Base-by-base conservation (phyloP, 2,113 vertebrate genomes). In the Caloenas nicobarica region DNA sequence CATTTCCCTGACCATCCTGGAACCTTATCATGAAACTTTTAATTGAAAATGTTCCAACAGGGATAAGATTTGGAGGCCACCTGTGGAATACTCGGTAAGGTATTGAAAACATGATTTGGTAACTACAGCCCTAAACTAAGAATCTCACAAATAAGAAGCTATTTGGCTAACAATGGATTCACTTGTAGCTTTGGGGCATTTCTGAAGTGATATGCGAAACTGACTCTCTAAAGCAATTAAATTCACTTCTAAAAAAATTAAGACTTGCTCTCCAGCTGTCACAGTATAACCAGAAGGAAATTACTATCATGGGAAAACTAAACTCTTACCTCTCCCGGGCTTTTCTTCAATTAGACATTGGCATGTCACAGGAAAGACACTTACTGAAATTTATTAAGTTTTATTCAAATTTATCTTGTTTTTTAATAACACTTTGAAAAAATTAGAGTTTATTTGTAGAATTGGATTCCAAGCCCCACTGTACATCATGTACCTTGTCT, bases 171-270 rank as follows among this genome's bases (percentile, higher is more conserved):
- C 91, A 94, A 71, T 73, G 71, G 58, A 26, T 73, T 77, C 94
- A 36, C 76, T 91, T 62, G 71, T 96, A 83, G 91, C 95, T 96
- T 95, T 95, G 89, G 93, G 95, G 91, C 78, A 74, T 94, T 96
- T 96, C 87, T 95, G 93, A 80, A 91, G 85, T 88, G 87, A 86
- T 95, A 89, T 88, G 89, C 74, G 93, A 94, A 95, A 95, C 74
- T 82, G 87, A 79, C 93, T 95, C 93, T 95, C 95, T 91, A 90
- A 97, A 95, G 94, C 93, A 96, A 97, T 97, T 96, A 96, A 95
- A 97, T 93, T 94, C 74, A 77, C 73, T 94, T 89, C 84, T 92
- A 88, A 82, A 93, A 96, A 95, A 89, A 95, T 96, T 91, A 93
- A 96, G 91, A 29, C 87, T 91, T 66, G 28, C 94, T 96, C 82